phyloP scores from a whole-genome alignment of 2,113 vertebrate genomes.

The Trematocara unimaculatum region DNA sequence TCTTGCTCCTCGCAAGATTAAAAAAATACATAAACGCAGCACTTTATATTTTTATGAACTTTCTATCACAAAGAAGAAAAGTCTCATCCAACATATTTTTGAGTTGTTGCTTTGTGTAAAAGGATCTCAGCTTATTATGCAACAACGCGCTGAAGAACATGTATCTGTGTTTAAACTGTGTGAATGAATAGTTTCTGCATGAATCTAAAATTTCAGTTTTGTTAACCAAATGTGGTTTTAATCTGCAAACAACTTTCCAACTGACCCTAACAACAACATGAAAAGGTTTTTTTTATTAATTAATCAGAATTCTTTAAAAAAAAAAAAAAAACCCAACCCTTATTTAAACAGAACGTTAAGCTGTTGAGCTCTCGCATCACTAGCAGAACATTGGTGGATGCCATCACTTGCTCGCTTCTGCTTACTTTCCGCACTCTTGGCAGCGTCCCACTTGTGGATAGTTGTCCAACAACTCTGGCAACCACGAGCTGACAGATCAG shows the following conservation, averaged over 20 bases:
- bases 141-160: neutral
- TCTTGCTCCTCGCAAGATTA: neutral
- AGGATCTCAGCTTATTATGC: neutral
- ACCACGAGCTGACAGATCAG: neutral
- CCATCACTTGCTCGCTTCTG: neutral
- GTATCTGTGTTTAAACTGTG: neutral
- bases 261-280: neutral
- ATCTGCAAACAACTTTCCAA: neutral
- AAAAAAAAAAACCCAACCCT: accelerated
- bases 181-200: neutral
- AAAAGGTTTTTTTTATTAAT: neutral
- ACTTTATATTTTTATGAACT: neutral
- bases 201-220: neutral
- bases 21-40: neutral
- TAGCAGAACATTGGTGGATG: neutral
- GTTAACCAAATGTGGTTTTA: neutral
- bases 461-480: neutral
- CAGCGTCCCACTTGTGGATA: neutral
- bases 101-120: neutral
- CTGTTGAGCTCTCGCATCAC: neutral
- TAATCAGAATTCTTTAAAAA: neutral
- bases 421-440: neutral
- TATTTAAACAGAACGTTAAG: neutral
- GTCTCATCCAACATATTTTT: neutral
- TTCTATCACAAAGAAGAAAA: neutral